Evolutionary conservation across 2,113 vertebrate species (phyloP).

Genomic region (Anseranas semipalmata): DNA sequence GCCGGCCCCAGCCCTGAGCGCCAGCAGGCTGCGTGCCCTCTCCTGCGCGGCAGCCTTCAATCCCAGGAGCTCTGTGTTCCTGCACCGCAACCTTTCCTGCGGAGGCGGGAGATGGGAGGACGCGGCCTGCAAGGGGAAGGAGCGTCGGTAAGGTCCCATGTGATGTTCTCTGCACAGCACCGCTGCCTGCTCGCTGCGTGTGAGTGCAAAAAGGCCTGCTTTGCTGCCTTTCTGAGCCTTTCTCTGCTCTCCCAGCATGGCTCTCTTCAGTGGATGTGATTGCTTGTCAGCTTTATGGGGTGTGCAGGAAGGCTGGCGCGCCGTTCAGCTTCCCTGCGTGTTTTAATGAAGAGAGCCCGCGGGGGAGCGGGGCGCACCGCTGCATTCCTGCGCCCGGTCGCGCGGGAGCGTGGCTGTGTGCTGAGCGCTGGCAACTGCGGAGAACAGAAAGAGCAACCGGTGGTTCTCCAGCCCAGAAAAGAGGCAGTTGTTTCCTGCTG

Average conservation of each 20-base stretch:
- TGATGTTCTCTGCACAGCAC: background rate
- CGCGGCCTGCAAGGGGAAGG: background rate
- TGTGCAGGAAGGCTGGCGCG: background rate
- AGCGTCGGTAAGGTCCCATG: background rate
- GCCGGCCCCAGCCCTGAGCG: background rate
- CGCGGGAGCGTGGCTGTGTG: fast-evolving
- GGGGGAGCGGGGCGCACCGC: background rate
- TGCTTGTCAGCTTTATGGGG: background rate
- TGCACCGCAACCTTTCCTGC: background rate
- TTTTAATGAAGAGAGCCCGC: background rate
- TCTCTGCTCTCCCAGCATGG: background rate
- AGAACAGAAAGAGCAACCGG: conserved; percentile 8
- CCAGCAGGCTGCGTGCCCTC: background rate
- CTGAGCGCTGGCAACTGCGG: background rate
- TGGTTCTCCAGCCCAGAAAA: background rate
- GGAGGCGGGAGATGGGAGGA: background rate
- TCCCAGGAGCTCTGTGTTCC: background rate
- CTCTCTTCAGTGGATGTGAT: background rate
- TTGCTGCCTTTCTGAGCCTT: background rate
- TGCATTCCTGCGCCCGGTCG: background rate
- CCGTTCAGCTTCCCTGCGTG: background rate
- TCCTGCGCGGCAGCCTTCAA: background rate
- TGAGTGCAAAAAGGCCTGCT: background rate
- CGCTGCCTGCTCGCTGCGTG: background rate
- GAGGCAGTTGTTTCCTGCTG: conserved; percentile 23